A percentile compares a stretch with the other conserved stretches of the same genome.
These are phyloP conservation scores for Andricus grossulariae DNA, from an alignment of 1,140 invertebrate species.

Conservation along the genomic window DNA sequence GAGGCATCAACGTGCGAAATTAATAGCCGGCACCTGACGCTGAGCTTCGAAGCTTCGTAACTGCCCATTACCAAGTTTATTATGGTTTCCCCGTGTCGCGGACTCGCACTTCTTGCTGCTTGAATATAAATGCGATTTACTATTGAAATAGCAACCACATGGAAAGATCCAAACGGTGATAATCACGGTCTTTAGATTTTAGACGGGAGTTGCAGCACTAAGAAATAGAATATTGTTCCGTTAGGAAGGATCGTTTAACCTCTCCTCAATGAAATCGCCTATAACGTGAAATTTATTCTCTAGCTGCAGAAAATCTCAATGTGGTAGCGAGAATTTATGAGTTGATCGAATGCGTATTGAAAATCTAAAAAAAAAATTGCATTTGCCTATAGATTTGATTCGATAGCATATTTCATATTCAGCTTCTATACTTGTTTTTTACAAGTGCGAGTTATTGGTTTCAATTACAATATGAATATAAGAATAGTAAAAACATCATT, in stretches of 20 bases:
- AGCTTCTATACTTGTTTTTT: too few species aligned
- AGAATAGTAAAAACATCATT: too few species aligned
- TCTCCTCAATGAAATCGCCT: neutral
- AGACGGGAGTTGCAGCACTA: neutral
- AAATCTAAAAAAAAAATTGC: too few species aligned
- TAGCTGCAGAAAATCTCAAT: neutral
- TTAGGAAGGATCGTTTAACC: neutral
- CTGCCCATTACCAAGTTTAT: conserved; percentile 69
- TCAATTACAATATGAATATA: too few species aligned
- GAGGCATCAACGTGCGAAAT: conserved; percentile 63
- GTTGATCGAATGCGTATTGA: neutral
- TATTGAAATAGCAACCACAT: conserved; percentile 18
- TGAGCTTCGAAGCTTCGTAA: conserved; percentile 56
- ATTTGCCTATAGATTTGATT: too few species aligned
- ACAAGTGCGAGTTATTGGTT: too few species aligned
- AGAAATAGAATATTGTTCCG: neutral
- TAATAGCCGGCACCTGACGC: conserved; percentile 66
- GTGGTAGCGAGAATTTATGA: neutral
- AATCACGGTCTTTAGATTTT: neutral
- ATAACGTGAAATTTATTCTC: neutral
- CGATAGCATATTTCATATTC: too few species aligned
- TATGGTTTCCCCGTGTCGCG: conserved; percentile 63
- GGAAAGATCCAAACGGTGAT: conserved; percentile 2
- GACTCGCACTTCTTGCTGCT: conserved; percentile 46
- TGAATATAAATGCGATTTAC: conserved; percentile 17